phyloP scores from a whole-genome alignment of 2,888 invertebrate genomes.

The Aphidoletes aphidimyza region DNA sequence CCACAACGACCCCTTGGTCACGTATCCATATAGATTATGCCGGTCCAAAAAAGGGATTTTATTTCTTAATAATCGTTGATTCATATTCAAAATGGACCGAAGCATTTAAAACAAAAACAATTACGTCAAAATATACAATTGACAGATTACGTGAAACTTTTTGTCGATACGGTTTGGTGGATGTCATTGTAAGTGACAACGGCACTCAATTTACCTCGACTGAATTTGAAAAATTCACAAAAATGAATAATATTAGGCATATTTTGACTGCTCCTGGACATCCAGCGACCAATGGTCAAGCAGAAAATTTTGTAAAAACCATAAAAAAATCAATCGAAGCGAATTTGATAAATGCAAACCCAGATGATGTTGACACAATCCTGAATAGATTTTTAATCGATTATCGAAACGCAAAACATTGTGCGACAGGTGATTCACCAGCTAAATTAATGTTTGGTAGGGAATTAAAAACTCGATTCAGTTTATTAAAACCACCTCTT shows the following conservation, averaged over 20 bases:
- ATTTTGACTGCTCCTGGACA: conserved; percentile 10
- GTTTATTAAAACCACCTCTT: neutral
- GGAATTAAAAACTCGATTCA: neutral
- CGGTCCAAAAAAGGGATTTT: conserved; percentile 61
- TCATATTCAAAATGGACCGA: conserved; percentile 63
- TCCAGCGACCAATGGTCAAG: conserved; percentile 42
- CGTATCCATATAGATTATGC: conserved; percentile 66
- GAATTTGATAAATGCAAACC: too few species aligned
- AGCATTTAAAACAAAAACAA: conserved; percentile 22
- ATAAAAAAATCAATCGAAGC: neutral
- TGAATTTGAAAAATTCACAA: neutral
- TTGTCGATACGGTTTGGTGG: neutral
- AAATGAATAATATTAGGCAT: neutral
- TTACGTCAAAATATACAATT: neutral
- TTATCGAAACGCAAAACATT: neutral
- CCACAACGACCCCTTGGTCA: conserved; percentile 61
- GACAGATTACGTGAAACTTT: conserved; percentile 19
- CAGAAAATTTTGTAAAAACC: neutral
- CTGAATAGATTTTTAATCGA: neutral
- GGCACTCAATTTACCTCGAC: conserved; percentile 26
- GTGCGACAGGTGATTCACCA: neutral
- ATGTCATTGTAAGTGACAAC: conserved; percentile 14
- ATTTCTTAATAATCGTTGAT: conserved; percentile 63
- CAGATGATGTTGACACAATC: neutral
- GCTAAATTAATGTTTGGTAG: conserved; percentile 2